Conservation (phyloP, 1,140 invertebrate species). For the Gyrodactylus bullatarudis region DNA sequence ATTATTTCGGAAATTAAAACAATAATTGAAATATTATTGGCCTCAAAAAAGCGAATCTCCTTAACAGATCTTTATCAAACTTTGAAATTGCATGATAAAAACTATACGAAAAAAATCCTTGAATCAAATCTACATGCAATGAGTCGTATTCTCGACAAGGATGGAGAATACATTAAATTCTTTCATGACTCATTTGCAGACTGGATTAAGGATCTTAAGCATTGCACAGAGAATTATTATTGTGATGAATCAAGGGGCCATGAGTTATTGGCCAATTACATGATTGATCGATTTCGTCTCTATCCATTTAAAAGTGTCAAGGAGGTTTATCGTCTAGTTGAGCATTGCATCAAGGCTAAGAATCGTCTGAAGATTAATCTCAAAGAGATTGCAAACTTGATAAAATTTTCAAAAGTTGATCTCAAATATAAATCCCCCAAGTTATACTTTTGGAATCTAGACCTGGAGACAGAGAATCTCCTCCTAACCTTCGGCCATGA, state of each 20-base stretch:
- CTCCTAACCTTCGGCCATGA: not conserved
- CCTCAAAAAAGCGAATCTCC: not conserved
- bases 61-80: not conserved
- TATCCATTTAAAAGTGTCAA: not conserved
- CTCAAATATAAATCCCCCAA: not conserved
- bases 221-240: conserved; percentile 58
- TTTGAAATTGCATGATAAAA: not conserved
- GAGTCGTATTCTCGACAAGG: not conserved
- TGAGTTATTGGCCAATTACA: conserved; percentile 32
- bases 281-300: conserved; percentile 18
- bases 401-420: not conserved
- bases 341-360: not conserved
- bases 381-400: not conserved
- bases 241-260: conserved; percentile 46
- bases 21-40: not conserved
- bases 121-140: not conserved
- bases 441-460: not conserved
- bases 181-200: conserved; percentile 51
- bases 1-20: not conserved
- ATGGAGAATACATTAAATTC: not conserved
- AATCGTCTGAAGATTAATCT: not conserved
- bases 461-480: conserved; percentile 9
- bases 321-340: not conserved
- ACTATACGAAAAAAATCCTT: not conserved
- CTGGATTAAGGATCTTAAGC: conserved; percentile 73